Evolutionary conservation across 2,797 vertebrate genomes (phyloP).

Genomic region (Pitangus sulphuratus): DNA sequence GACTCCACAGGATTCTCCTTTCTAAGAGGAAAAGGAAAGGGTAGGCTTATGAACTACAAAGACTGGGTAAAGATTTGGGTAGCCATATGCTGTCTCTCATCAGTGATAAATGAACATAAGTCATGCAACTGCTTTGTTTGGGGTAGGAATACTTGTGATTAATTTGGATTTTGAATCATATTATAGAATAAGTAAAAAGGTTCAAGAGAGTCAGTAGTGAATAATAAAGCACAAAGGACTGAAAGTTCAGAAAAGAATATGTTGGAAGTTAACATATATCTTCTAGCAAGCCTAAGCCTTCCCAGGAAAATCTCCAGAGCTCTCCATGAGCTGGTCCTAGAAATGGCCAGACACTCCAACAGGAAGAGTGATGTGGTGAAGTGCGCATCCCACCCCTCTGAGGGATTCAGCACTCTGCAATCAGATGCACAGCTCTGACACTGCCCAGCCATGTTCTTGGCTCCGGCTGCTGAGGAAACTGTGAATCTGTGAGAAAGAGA

Average conservation of each 20-base stretch:
- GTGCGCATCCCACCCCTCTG: not conserved
- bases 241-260: not conserved
- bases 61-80: not conserved
- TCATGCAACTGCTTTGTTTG: not conserved
- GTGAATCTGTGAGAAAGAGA: not conserved
- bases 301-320: not conserved
- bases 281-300: not conserved
- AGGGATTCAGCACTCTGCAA: not conserved
- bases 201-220: not conserved
- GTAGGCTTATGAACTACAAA: not conserved
- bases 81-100: not conserved
- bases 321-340: not conserved
- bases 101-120: not conserved
- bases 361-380: not conserved
- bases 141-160: not conserved
- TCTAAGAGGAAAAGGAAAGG: not conserved
- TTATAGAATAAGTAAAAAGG: not conserved
- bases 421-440: not conserved
- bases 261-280: not conserved
- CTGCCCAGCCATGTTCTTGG: not conserved
- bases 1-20: not conserved
- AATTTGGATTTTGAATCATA: not conserved
- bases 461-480: not conserved
- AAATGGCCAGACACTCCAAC: not conserved
- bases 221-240: not conserved